Evolutionary conservation across 2,888 invertebrate species (phyloP), one percentile per base, ranked within the genome.

Genomic region (Dryocosmus kuriphilus): DNA sequence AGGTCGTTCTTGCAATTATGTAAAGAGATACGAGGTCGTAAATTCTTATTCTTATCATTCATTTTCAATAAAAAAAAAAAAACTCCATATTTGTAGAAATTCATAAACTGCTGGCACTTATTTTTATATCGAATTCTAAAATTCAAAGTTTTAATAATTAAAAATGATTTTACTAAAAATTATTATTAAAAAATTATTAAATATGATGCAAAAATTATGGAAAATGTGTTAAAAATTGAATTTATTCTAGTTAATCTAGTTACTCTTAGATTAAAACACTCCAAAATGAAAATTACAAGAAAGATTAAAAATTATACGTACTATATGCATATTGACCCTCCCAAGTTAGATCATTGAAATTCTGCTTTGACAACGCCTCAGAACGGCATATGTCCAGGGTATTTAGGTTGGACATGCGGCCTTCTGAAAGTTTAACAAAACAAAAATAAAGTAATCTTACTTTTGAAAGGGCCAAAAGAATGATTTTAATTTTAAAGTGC

Each of bases 381-480:
- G 71, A 71, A 71, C 71, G 71, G 71, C 71, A 71, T 71, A 71
- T 71, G 71, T 71, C 71, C 71, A 71, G 71, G 71, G 71, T 30
- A 71, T 71, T 71, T 71, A 71, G 71, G 51, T 71, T 71, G 71
- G 71, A 71, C 71, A 71, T 71, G 71, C 71, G 71, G 27, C 51
- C 71, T n/a, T 51, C 71, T 71, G 71, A 71, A 71, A 71, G 71
- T 71, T 71, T 46, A 71, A 71, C 71, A 71, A 46, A 71, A 71
- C 71, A 71, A 71, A 32, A 63, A 63, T 63, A 35, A 63, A 63
- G 32, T 35, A 63, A 32, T 63, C 35, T 63, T 63, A 32, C 63
- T 62, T 55, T 60, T 60, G 27, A 60, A 60, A 60, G 60, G 27
- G 27, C 27, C 60, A 60, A 60, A 22, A 60, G 1, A 16, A 6